phyloP scores from a whole-genome alignment of 2,113 vertebrate genomes.

The Calyptomena viridis region DNA sequence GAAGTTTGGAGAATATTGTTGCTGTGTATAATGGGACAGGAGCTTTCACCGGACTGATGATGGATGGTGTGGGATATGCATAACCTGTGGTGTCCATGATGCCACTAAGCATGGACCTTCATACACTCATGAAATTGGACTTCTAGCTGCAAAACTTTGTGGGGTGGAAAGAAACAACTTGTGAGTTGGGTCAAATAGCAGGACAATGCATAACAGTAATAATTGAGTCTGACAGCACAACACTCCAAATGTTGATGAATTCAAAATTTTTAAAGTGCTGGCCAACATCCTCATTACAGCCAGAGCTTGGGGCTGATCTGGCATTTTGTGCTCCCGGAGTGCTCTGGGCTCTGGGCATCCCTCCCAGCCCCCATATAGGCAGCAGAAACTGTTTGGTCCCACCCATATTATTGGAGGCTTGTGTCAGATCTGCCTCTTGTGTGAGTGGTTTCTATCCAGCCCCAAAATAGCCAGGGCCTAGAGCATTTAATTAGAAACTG shows the following conservation, averaged over 20 bases:
- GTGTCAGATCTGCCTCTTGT: neutral
- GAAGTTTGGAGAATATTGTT: neutral
- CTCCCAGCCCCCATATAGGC: neutral
- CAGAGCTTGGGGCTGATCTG: neutral
- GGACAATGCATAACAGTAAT: rapidly evolving
- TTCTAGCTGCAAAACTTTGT: neutral
- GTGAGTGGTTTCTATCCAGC: neutral
- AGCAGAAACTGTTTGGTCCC: neutral
- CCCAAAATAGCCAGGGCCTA: neutral
- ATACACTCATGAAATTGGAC: neutral
- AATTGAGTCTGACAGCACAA: neutral
- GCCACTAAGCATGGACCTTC: neutral
- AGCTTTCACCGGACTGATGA: neutral
- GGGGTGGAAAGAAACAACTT: neutral
- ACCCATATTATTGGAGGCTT: neutral
- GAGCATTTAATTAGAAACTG: neutral
- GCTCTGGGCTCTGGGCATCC: neutral
- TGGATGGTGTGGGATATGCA: rapidly evolving
- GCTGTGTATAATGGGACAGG: neutral
- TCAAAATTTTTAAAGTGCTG: neutral
- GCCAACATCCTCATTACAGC: neutral
- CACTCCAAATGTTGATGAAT: neutral
- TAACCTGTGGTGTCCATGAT: neutral
- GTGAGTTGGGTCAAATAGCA: neutral
- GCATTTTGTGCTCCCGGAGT: neutral